phyloP scores from a whole-genome alignment of 1,140 invertebrate species.

The Zaprionus africanus region DNA sequence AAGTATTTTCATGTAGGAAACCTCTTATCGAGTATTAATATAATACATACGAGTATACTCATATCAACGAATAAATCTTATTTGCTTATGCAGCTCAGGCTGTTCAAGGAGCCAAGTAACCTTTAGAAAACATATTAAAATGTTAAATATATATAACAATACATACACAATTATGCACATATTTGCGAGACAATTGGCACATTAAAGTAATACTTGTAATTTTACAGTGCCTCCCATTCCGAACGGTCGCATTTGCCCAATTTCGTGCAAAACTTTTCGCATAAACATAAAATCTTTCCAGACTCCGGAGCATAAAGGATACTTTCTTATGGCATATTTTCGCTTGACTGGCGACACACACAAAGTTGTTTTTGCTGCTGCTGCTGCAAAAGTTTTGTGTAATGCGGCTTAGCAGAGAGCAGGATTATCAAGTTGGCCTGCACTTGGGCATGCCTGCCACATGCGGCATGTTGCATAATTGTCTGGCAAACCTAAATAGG shows the following conservation, averaged over 20 bases:
- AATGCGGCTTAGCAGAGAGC: slow-evolving; percentile 57
- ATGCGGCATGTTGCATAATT: slow-evolving; percentile 18
- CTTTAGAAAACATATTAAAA: neutral
- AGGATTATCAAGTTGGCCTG: slow-evolving; percentile 53
- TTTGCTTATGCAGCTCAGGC: slow-evolving; percentile 24
- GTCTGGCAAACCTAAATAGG: slow-evolving; percentile 54
- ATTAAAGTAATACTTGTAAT: slow-evolving; percentile 28
- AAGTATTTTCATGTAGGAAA: slow-evolving; percentile 66
- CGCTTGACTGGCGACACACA: slow-evolving; percentile 60
- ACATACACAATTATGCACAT: neutral
- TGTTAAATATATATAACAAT: neutral
- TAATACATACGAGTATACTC: slow-evolving; percentile 19
- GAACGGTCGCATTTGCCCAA: slow-evolving; percentile 54
- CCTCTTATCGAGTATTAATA: slow-evolving; percentile 32
- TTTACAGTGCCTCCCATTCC: neutral
- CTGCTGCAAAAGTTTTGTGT: slow-evolving; percentile 34
- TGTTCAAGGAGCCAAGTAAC: slow-evolving; percentile 18
- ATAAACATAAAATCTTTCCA: slow-evolving; percentile 73
- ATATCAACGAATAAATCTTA: slow-evolving; percentile 36
- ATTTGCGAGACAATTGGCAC: slow-evolving; percentile 5
- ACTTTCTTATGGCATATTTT: slow-evolving; percentile 81
- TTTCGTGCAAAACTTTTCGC: slow-evolving; percentile 68
- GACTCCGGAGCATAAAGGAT: slow-evolving; percentile 52
- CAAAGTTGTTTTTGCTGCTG: slow-evolving; percentile 55
- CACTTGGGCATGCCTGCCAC: neutral